These are phyloP conservation scores for Actinemys pallida DNA, from an alignment of 2,113 vertebrate genomes.

Conservation along the genomic window DNA sequence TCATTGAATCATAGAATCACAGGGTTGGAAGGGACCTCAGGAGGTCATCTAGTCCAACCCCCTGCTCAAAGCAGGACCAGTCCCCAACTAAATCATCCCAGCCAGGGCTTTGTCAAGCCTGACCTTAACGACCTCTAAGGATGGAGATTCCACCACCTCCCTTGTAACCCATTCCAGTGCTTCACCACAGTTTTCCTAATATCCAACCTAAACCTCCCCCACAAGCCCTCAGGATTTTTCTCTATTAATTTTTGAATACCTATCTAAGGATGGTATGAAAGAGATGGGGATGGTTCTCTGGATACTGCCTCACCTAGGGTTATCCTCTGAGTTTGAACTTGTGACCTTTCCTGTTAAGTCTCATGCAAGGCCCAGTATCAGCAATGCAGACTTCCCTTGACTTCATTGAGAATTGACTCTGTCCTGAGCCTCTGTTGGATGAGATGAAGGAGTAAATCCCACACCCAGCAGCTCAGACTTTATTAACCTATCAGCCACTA, in stretches of 20 bases:
- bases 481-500: neutral
- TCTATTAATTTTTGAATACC: neutral
- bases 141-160: no score
- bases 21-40: no score
- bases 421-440: neutral
- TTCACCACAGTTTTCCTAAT: no score
- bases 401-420: neutral
- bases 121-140: no score
- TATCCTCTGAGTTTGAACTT: neutral
- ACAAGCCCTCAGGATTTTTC: no score
- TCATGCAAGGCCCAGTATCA: neutral
- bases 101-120: no score
- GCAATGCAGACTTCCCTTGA: neutral
- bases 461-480: neutral
- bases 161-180: no score
- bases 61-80: no score
- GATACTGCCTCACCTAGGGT: neutral
- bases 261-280: slow-evolving; percentile 8
- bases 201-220: no score
- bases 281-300: slow-evolving; percentile 27
- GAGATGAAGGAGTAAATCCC: neutral
- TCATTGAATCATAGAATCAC: no score
- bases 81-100: no score
- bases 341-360: neutral
- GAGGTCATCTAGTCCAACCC: no score